phyloP scores from a whole-genome alignment of 1,140 invertebrate species.

The Neomicropteryx cornuta region DNA sequence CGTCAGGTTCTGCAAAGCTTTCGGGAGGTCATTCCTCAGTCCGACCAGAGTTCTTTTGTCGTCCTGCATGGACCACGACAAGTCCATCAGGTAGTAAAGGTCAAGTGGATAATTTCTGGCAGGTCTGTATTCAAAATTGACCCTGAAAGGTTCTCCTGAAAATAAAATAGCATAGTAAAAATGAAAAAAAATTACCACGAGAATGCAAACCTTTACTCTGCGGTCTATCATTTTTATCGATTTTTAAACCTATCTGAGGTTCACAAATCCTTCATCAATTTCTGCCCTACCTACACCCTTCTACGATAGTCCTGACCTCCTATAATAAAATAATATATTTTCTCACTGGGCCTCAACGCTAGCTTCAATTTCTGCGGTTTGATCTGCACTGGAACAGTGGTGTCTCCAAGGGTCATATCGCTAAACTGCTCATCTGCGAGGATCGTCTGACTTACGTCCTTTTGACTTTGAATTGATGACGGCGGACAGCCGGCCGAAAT shows the following conservation, averaged over 20 bases:
- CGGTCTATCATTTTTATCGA: no score
- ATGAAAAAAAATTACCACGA: no score
- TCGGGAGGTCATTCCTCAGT: constrained; percentile 56
- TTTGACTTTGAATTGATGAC: constrained; percentile 24
- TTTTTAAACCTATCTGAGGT: no score
- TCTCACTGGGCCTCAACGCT: constrained; percentile 30
- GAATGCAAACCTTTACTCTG: no score
- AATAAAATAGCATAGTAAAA: constrained; percentile 11
- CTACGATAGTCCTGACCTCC: no score
- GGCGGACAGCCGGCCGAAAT: constrained; percentile 27
- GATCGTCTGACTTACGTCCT: constrained; percentile 24
- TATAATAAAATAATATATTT: no score
- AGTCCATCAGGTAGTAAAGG: constrained; percentile 85
- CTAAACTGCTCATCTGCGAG: constrained; percentile 25
- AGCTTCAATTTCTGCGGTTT: constrained; percentile 30
- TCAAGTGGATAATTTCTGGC: constrained; percentile 83
- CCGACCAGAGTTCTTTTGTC: constrained; percentile 70
- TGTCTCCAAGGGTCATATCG: constrained; percentile 21
- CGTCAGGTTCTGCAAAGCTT: constrained; percentile 59
- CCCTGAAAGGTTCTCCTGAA: constrained; percentile 38
- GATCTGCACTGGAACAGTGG: constrained; percentile 28
- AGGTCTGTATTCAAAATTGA: constrained; percentile 44
- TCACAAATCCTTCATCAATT: no score
- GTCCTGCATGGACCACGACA: constrained; percentile 81
- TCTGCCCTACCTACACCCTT: no score